Evolutionary conservation across 2,888 invertebrate genomes (phyloP), one percentile per base, ranked within the genome.

Genomic region (Pecten maximus): DNA sequence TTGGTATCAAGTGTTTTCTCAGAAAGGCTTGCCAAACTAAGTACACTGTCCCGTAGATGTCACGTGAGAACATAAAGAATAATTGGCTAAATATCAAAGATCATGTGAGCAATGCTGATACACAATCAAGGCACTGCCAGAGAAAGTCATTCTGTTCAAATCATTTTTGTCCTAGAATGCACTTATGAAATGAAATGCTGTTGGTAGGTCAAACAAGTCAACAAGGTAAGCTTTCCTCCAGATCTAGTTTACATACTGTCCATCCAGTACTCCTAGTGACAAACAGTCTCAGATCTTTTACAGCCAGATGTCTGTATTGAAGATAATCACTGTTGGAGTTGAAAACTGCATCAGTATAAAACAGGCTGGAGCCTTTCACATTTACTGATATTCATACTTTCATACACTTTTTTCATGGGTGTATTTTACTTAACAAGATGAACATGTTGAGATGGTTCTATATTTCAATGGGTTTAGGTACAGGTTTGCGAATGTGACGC

Each of bases 401-500:
- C 74, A 35, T 44, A 10, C 44, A 44, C 44, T 44, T 44, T 44
- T 44, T 6, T 10, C 8, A 12, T 12, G 12, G 12, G 44, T 44
- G 44, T 44, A n/a, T n/a, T n/a, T n/a, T n/a, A n/a, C n/a, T 8
- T 35, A 74, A 35, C 12, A 74, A 74, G 0, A 28, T 74, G 28
- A 74, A 6, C 35, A 74, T 74, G 15, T 35, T 19, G 35, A 74
- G 35, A 60, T 16, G 23, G 23, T 28, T 74, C 87, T 96, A 97
- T 60, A 97, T 97, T 94, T 97, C 97, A 90, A 97, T 97, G 16
- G 96, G 96, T 93, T 97, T 97, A 2, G 96, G 96, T 44, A 96
- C 95, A 86, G 97, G 97, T 94, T 97, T 97, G 89, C 96, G 94
- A 88, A 96, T 96, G 92, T 97, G 97, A 90, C 97, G 93, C 96